Base-by-base conservation (phyloP, 2,888 invertebrate species). In the Tipula unca region DNA sequence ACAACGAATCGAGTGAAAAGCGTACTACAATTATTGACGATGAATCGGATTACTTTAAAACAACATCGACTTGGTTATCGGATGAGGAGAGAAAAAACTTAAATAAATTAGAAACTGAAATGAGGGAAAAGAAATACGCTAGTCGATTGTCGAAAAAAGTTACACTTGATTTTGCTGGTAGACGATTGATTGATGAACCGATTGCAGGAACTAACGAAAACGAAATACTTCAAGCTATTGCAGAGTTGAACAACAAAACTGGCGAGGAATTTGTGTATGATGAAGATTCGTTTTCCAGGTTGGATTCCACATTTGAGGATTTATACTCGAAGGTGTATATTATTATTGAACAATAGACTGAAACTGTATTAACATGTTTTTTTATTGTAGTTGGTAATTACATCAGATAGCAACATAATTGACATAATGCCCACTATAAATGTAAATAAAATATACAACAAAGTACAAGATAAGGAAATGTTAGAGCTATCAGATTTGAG, bases 31-130 rank as follows among this genome's bases (percentile, higher is more conserved):
- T 90, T 42, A 90, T 91, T 86, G 99, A 99, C 90, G 99, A 99
- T 89, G 97, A 99, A 89, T 94, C 95, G 87, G 99, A 99, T 90
- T 99, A 99, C 90, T 99, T 97, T 90, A 94, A 94, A 88, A 93
- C 95, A 42, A 94, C 94, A 88, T 96, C 96, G 87, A 95, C 95
- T 29, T 99, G 98, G 97, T 91, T 98, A 25, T 94, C 94, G 54
- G 92, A 94, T 6, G 91, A 91, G 8, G 96, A 97, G 89, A 92
- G 94, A 85, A 93, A 94, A 48, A 93, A 93, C 86, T 90, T 95
- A 42, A 92, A 93, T 84, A 92, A 93, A 86, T 93, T 95, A 86
- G 94, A 96, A 89, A 93, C 94, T 87, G 92, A 94, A 85, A 90
- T 95, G 86, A 92, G 94, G 25, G 94, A 94, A 0, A 92, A 93